Base-by-base conservation (phyloP, 2,888 invertebrate genomes). In the Sarcophaga variegata region DNA sequence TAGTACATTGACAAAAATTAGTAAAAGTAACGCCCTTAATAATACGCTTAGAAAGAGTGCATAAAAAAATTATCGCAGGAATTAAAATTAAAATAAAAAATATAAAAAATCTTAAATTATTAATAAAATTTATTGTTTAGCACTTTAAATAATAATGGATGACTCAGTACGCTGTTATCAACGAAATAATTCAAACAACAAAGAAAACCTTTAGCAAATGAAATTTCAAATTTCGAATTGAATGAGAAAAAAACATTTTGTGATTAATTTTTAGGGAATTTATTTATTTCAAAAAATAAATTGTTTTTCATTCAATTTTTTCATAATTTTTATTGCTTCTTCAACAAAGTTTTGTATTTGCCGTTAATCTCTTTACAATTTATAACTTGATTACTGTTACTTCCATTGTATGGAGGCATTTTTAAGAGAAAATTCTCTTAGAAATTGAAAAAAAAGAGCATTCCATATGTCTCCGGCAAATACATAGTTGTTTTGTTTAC, bases 11-110 rank as follows among this genome's bases (percentile, higher is more conserved):
- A 37, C 10, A 37, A 77, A 60, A 22, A 49, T 10, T 20, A 72
- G 37, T n/a, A 3, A 47, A 70, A 72, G 20, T 37, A 74, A 81
- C 59, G 60, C 80, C 66, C 80, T 67, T 66, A 72, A 81, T 81
- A 81, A 60, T 59, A 80, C 2, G 2, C 47, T n/a, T 66, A 74
- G 45, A 59, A 47, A 14, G 60, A 67, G 59, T 17, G 4, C 59
- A n/a, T 14, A 70, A 70, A 70, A 70, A 20, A 54, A 78, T 62
- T 60, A 37, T 37, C 37, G 0, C 2, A 37, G 1, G 1, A 14
- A 54, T 54, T 14, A 54, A 17, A 12, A 54, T 14, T 49, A 14
- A 49, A 10, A 17, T 2, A 4, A 54, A 10, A 17, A 12, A 14
- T 14, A 49, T 4, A 54, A 17, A 54, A 12, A 14, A 54, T 2